Evolutionary conservation across 2,797 vertebrate species (phyloP).

Genomic region (Falco biarmicus): DNA sequence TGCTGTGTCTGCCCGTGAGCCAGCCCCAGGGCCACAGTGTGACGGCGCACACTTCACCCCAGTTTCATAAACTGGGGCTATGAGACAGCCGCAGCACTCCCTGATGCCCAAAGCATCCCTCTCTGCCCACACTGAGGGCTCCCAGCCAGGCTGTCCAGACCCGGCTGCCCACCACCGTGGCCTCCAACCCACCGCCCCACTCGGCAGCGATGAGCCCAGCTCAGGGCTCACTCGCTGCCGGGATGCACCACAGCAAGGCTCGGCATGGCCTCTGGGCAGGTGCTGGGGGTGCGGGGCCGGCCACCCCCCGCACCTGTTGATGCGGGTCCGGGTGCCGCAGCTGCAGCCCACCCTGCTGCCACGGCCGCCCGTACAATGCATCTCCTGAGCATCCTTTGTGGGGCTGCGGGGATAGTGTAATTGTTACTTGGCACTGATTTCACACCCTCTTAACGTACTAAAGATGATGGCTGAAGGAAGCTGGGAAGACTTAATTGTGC

Average conservation of each 20-base stretch:
- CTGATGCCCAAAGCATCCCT: background rate
- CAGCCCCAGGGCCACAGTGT: fast-evolving
- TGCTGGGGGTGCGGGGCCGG: slow-evolving; percentile 44
- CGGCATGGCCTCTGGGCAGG: slow-evolving; percentile 60
- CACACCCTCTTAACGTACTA: slow-evolving; percentile 75
- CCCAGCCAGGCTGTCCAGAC: fast-evolving
- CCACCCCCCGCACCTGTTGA: slow-evolving; percentile 76
- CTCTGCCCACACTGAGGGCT: background rate
- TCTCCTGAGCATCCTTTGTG: slow-evolving; percentile 76
- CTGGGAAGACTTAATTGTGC: slow-evolving; percentile 67
- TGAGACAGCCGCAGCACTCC: fast-evolving
- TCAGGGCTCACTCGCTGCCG: background rate
- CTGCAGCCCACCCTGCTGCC: slow-evolving; percentile 57
- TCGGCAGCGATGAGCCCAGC: background rate
- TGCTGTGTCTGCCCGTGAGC: fast-evolving
- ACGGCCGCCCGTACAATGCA: slow-evolving; percentile 62
- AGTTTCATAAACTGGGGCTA: fast-evolving
- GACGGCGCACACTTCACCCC: fast-evolving
- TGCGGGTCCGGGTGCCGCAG: slow-evolving; percentile 46
- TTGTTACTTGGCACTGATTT: slow-evolving; percentile 81
- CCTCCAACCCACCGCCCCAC: fast-evolving
- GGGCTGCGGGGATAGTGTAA: slow-evolving; percentile 42
- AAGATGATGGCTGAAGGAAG: slow-evolving; percentile 68
- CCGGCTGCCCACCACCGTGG: fast-evolving
- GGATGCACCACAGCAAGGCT: background rate